Evolutionary conservation across 2,113 vertebrate species (phyloP), one percentile per base, ranked within the genome.

Genomic region (Microcebus lehilahytsara): DNA sequence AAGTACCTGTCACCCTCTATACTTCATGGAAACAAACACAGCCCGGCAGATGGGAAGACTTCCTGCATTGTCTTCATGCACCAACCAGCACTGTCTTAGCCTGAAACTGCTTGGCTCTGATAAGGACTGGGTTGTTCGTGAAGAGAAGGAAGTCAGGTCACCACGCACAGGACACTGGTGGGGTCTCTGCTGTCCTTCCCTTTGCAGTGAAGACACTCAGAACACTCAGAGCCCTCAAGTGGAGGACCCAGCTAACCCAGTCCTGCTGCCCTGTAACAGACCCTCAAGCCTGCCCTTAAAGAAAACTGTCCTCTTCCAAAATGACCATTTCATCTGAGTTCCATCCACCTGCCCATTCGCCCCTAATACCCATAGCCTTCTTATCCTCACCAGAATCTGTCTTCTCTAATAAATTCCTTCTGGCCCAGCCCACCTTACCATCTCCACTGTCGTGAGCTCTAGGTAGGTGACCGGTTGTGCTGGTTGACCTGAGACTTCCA

Each of bases 61-160:
- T 72, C 20, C 30, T 37, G 7, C 8, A 3, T 72, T 4, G 3
- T 17, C 34, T 30, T 42, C 51, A 53, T 1, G 25, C 10, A n/a
- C n/a, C 53, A 23, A 62, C 80, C 23, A n/a, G 40, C 22, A 23
- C 14, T 60, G 23, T 25, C 80, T 64, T 14, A 56, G 53, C 77
- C 42, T 69, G 60, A 7, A 16, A 37, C 11, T 64, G 40, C 46
- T 90, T 4, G 30, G 6, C 58, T 69, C 72, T 72, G 14, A 80
- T 46, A 66, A 62, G 32, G 12, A 64, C n/a, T 88, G 74, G 22
- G 14, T 34, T 64, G 60, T 67, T 91, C 16, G 0, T 56, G 77
- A 93, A 88, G 84, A 86, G 75, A 83, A 97, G 79, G 49, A 95
- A 96, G 90, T 88, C 96, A 67, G 64, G 13, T 75, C 78, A 62